Base-by-base conservation (phyloP, 2,113 vertebrate species). In the Phocoena sinus region DNA sequence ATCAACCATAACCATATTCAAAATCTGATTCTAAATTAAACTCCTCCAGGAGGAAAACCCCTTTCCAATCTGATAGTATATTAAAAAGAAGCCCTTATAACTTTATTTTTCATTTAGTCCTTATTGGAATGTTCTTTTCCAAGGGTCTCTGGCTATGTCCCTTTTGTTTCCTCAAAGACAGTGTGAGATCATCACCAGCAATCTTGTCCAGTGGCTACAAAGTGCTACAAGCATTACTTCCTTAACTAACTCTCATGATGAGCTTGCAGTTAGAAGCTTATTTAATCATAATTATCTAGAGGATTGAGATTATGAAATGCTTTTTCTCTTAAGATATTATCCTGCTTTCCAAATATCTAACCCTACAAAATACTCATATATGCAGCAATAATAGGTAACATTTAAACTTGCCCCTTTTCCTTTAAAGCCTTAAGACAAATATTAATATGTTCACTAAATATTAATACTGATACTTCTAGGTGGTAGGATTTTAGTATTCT, bases 11-110 rank as follows among this genome's bases (percentile, higher is more conserved):
- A 93, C n/a, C 33, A 82, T 47, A 70, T 73, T 96, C 56, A 94
- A 97, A 84, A 91, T 28, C 25, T 89, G 41, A 88, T 31, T 84
- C 41, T 47, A 86, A 89, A 79, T 73, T 85, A 80, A 93, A 82
- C 12, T 50, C 15, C 15, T 63, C 68, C 67, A 74, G 20, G 38
- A 92, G 36, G 44, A 92, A 89, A 94, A 70, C 8, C 12, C 47
- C 28, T 96, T 95, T 73, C 70, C 70, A 65, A 44, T 87, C 21
- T 60, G 44, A 77, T 33, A 76, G 60, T 67, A 65, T 71, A 89
- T 63, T 84, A n/a, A 84, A 81, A 68, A 4, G 15, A 89, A 95
- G 94, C 5, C 3, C 21, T 96, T 15, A 21, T 26, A 68, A 76
- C 4, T 82, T 1, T 90, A 44, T 85, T 85, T 63, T 50, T 91